phyloP scores from a whole-genome alignment of 2,888 invertebrate genomes.

The Mamestra brassicae region DNA sequence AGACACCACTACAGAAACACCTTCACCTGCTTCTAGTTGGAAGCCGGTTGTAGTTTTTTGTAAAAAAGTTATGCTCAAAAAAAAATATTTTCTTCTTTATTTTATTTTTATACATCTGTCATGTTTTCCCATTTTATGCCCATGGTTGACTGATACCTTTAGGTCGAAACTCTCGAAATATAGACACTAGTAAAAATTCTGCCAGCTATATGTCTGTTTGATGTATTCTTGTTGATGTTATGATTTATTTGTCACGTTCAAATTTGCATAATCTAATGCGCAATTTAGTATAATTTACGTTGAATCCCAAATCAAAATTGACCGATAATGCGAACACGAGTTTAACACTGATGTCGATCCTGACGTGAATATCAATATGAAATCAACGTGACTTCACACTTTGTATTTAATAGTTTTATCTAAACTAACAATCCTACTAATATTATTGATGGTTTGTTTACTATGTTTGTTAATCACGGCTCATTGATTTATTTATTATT shows the following conservation, averaged over 20 bases:
- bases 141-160: too few species aligned
- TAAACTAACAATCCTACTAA: conserved; percentile 28
- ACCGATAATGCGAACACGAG: conserved; percentile 34
- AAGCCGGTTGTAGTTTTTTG: too few species aligned
- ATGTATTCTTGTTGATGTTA: neutral
- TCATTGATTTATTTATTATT: too few species aligned
- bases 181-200: neutral
- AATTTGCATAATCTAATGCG: neutral
- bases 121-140: too few species aligned
- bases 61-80: too few species aligned
- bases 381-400: conserved; percentile 48
- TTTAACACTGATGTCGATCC: conserved; percentile 34
- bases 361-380: conserved; percentile 44
- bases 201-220: neutral
- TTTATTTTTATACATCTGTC: too few species aligned
- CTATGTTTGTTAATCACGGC: neutral
- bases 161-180: neutral
- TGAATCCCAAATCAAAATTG: conserved; percentile 47
- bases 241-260: neutral
- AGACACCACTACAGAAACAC: too few species aligned
- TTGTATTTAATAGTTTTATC: conserved; percentile 25
- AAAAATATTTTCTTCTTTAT: too few species aligned
- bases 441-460: neutral
- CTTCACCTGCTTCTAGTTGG: too few species aligned
- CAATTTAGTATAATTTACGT: conserved; percentile 25